A percentile compares a stretch with the other conserved stretches of the same genome.
These are phyloP conservation scores for Oncorhynchus clarkii DNA, from an alignment of 2,113 vertebrate genomes.

Conservation along the genomic window DNA sequence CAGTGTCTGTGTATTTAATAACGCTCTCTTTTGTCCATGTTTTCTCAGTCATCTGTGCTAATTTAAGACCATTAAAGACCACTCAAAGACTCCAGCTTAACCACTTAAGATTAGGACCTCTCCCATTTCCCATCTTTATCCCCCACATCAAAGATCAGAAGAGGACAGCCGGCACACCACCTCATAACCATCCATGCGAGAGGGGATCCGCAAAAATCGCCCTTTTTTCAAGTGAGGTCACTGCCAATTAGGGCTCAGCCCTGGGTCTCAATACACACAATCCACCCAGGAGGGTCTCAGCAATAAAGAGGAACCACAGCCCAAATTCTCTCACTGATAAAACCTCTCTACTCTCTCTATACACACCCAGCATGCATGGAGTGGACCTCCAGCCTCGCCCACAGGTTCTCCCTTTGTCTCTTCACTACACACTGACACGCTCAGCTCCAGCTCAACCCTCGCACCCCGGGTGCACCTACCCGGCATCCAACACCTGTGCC, in stretches of 20 bases:
- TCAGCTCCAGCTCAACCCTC: not conserved
- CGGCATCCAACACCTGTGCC: constrained; percentile 63
- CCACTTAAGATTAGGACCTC: constrained; percentile 19
- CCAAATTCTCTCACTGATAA: constrained; percentile 8
- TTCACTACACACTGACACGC: not conserved
- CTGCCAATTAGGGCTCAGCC: constrained; percentile 32
- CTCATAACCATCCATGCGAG: not conserved
- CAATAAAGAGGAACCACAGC: constrained; percentile 16
- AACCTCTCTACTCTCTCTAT: not conserved
- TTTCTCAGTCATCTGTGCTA: not conserved
- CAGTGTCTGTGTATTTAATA: not conserved
- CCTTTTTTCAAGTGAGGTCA: constrained; percentile 31
- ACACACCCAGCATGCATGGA: not conserved
- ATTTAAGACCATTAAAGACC: constrained; percentile 28
- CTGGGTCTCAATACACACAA: constrained; percentile 31
- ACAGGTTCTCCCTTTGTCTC: not conserved
- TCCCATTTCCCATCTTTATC: constrained; percentile 20
- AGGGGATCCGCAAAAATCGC: constrained; percentile 28
- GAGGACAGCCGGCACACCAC: not conserved
- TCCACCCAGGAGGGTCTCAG: constrained; percentile 11
- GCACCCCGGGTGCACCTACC: not conserved
- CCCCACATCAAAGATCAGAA: constrained; percentile 17
- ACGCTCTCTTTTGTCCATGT: not conserved
- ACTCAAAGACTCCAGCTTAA: constrained; percentile 25
- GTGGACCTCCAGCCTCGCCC: not conserved